Conservation (phyloP, 2,113 vertebrate genomes). For the Sebastes fasciatus region DNA sequence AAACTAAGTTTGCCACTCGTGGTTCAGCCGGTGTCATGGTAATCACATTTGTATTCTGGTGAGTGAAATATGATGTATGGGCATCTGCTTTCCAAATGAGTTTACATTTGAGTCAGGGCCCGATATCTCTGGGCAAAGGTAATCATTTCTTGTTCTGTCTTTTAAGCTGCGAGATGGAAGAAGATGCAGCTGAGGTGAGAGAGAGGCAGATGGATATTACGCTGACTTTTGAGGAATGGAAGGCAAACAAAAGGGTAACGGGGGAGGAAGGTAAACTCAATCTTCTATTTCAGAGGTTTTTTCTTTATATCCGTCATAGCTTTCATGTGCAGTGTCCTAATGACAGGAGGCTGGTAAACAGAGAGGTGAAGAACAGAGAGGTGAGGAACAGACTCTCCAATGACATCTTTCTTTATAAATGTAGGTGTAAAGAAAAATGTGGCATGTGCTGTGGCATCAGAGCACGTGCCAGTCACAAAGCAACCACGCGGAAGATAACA, state of each 20-base stretch:
- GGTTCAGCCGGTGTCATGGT: slow-evolving; percentile 82
- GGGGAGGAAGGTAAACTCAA: slow-evolving; percentile 75
- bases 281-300: slow-evolving; percentile 67
- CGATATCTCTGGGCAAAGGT: slow-evolving; percentile 85
- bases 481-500: slow-evolving; percentile 1
- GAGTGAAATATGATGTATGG: slow-evolving; percentile 84
- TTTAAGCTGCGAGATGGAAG: slow-evolving; percentile 73
- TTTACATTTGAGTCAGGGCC: slow-evolving; percentile 83
- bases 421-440: too few species aligned
- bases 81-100: slow-evolving; percentile 85
- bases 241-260: slow-evolving; percentile 79
- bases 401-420: slow-evolving; percentile 45
- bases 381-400: slow-evolving; percentile 42
- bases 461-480: slow-evolving; percentile 47
- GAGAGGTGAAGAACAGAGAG: slow-evolving; percentile 43
- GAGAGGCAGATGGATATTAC: slow-evolving; percentile 72
- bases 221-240: slow-evolving; percentile 79
- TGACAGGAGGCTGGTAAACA: slow-evolving; percentile 60
- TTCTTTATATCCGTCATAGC: slow-evolving; percentile 46
- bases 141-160: slow-evolving; percentile 85
- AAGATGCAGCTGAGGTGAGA: slow-evolving; percentile 69
- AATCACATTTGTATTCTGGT: slow-evolving; percentile 85
- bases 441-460: slow-evolving; percentile 5
- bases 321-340: slow-evolving; percentile 59
- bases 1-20: slow-evolving; percentile 80